Conservation (phyloP, 1,140 invertebrate genomes). For the Steinernema feltiae region DNA sequence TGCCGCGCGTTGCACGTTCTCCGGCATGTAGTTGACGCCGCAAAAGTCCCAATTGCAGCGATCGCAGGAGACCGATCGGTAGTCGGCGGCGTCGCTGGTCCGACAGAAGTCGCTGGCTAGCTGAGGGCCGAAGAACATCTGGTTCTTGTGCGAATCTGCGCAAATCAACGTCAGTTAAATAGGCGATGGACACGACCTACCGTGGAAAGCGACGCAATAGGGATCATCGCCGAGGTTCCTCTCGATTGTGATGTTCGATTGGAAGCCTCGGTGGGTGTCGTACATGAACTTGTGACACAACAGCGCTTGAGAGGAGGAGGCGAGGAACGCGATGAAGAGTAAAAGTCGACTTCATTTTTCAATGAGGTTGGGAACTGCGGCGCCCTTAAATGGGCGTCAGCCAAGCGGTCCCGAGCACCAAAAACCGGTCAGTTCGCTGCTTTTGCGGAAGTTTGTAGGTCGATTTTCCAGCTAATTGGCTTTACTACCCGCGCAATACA, state of each 20-base stretch:
- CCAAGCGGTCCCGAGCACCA: too few relatives aligned
- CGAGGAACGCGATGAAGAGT: background rate
- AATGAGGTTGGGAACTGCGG: too few relatives aligned
- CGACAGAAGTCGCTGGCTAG: background rate
- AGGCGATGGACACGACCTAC: background rate
- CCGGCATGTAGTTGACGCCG: background rate
- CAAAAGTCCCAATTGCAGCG: conserved; percentile 11
- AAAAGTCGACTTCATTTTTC: too few relatives aligned
- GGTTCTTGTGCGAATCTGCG: background rate
- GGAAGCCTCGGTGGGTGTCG: background rate
- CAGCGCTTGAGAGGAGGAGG: background rate
- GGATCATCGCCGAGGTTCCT: background rate
- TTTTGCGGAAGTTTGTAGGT: background rate
- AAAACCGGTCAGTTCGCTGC: background rate
- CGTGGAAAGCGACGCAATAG: background rate
- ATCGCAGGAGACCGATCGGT: background rate
- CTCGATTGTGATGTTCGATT: background rate
- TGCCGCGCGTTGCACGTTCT: background rate
- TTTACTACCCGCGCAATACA: too few relatives aligned
- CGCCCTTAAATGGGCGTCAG: background rate
- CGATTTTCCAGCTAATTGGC: background rate
- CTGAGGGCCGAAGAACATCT: background rate
- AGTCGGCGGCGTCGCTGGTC: background rate
- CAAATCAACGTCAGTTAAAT: background rate
- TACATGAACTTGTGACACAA: conserved; percentile 6